Base-by-base conservation (phyloP, 2,797 vertebrate species). In the Eidolon dupreanum region DNA sequence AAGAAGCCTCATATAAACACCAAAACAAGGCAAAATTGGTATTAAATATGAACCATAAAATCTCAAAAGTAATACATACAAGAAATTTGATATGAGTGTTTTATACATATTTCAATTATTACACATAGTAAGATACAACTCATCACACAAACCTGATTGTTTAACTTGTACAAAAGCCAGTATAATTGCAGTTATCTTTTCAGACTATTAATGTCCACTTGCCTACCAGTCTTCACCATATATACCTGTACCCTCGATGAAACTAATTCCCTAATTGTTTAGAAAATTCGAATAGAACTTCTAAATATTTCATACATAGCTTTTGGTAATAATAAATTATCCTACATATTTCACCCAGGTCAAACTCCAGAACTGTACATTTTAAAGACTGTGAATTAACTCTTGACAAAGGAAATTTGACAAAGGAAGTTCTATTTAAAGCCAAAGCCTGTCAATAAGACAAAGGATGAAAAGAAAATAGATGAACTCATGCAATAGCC, bases 291-390 rank as follows among this genome's bases (percentile, higher is more conserved):
- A 75, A 86, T 89, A 17, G 91, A 97, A 74, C 8, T 87, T 43
- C 71, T 97, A 75, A 85, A 96, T 92, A 65, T 55, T 90, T 97
- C 70, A 96, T 36, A 93, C 65, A 59, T 1, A 24, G 83, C 33
- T 95, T 97, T 83, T 84, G 82, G 83, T 90, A 94, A 81, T 90
- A 94, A 81, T 97, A 94, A 96, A 90, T 96, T 87, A 95, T 94
- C 77, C 88, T 93, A 73, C 17, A 41, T 93, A 94, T 96, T 96
- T 93, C 74, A 88, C 38, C 78, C 19, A 83, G 38, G 86, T 88
- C 61, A 79, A 70, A 93, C 51, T 31, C 24, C 8, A 16, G 63
- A 73, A 17, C 41, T 96, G 13, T 93, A 68, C 43, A 96, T 95
- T 97, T 93, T 41, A 55, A 96, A 85, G 46, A 90, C 11, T 12